Evolutionary conservation across 2,888 invertebrate genomes (phyloP).

Genomic region (Hypomecis atomaria): DNA sequence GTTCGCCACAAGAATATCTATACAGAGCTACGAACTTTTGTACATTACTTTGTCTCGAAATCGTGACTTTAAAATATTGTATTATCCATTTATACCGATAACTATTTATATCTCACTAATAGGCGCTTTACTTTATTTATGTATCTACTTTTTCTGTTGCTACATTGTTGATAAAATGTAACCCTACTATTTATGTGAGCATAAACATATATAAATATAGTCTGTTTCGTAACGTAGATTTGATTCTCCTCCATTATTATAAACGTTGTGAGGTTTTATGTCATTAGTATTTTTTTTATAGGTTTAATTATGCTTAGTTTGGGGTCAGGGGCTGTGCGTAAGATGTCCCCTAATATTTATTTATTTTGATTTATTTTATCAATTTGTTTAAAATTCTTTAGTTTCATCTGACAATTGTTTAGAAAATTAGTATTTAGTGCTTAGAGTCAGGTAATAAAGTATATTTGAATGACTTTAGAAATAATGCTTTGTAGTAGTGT

Average conservation of each 20-base stretch:
- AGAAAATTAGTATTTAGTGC: too few species aligned
- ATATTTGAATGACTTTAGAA: too few species aligned
- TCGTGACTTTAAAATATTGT: conserved; percentile 63
- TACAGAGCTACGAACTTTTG: conserved; percentile 66
- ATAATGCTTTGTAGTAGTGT: too few species aligned
- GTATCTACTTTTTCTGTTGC: conserved; percentile 34
- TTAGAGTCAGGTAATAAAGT: too few species aligned
- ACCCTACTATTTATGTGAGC: conserved; percentile 37
- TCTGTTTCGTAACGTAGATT: background rate
- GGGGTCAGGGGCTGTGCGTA: too few species aligned
- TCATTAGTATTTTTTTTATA: background rate
- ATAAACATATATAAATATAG: conserved; percentile 31
- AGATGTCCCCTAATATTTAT: too few species aligned
- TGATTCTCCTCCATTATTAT: background rate
- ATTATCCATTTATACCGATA: conserved; percentile 53
- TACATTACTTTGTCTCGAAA: conserved; percentile 68
- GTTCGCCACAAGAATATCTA: conserved; percentile 67
- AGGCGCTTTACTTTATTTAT: conserved; percentile 50
- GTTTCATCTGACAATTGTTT: too few species aligned
- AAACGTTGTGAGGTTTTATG: conserved; percentile 1
- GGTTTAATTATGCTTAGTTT: too few species aligned
- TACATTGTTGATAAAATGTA: conserved; percentile 38
- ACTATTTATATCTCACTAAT: conserved; percentile 50
- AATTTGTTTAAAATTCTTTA: too few species aligned
- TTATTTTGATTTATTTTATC: too few species aligned